Percentiles rank a stretch among this genome's conserved stretches.
Conservation (phyloP, 2,888 invertebrate species). For the Pristionchus japonicus region DNA sequence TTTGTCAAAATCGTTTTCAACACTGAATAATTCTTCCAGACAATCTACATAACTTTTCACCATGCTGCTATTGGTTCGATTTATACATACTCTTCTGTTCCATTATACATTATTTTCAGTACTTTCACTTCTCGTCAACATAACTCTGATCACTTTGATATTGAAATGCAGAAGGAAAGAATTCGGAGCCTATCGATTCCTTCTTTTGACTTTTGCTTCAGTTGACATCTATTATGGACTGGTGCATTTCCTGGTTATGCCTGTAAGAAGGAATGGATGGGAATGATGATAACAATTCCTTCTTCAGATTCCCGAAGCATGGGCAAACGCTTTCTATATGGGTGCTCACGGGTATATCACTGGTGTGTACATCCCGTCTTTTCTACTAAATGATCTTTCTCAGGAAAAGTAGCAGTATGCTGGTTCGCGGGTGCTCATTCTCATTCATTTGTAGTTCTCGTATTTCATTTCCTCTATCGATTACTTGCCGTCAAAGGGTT, state of each 20-base stretch:
- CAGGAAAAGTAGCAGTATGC: not conserved
- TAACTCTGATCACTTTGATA: not conserved
- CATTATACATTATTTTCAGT: not conserved
- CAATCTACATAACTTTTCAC: not conserved
- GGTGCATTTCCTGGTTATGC: constrained; percentile 37
- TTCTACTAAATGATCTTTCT: too few relatives aligned
- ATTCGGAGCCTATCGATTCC: constrained; percentile 4
- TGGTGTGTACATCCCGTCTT: not conserved
- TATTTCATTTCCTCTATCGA: constrained; percentile 37
- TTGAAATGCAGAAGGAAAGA: constrained; percentile 2
- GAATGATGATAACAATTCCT: too few relatives aligned
- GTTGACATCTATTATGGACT: constrained; percentile 39
- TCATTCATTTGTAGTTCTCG: constrained; percentile 31
- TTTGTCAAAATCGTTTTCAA: not conserved
- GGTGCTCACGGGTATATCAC: constrained; percentile 37
- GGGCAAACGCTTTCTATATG: constrained; percentile 44
- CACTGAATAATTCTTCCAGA: not conserved
- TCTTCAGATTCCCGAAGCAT: constrained; percentile 30
- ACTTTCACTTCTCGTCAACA: not conserved
- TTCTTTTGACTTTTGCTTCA: constrained; percentile 32
- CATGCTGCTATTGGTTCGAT: not conserved
- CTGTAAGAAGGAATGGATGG: not conserved
- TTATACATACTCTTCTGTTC: not conserved
- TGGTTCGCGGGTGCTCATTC: constrained; percentile 45
- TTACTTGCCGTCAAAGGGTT: constrained; percentile 37